Conservation (phyloP, 2,888 invertebrate species). For the Diogma glabrata region DNA sequence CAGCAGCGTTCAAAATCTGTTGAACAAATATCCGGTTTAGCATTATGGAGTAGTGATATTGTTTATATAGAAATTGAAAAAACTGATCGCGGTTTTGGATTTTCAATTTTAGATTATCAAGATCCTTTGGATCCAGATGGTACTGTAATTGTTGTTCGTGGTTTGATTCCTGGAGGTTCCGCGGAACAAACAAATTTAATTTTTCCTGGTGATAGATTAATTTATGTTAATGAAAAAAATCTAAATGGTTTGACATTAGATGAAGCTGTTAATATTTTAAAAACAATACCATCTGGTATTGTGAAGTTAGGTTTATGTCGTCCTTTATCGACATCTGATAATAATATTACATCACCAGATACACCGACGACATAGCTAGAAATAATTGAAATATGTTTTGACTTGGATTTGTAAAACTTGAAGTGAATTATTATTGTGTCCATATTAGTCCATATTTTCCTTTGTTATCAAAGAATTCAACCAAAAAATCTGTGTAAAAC, state of each 20-base stretch:
- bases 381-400: constrained; percentile 17
- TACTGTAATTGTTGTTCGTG: constrained; percentile 93
- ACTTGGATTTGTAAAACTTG: constrained; percentile 14
- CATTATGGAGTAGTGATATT: constrained; percentile 93
- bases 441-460: too few species aligned
- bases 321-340: constrained; percentile 43
- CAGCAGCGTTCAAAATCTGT: constrained; percentile 80
- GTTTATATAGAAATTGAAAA: constrained; percentile 85
- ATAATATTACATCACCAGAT: constrained; percentile 35
- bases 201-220: constrained; percentile 87
- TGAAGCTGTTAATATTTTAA: constrained; percentile 90
- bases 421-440: too few species aligned
- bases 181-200: constrained; percentile 90
- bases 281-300: constrained; percentile 80
- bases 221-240: constrained; percentile 82
- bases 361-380: constrained; percentile 34
- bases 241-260: constrained; percentile 88
- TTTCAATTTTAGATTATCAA: constrained; percentile 95
- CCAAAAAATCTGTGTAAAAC: too few species aligned
- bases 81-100: constrained; percentile 92
- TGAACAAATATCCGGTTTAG: constrained; percentile 88
- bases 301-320: constrained; percentile 88
- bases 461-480: too few species aligned
- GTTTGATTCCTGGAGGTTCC: constrained; percentile 95
- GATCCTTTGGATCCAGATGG: constrained; percentile 92